Evolutionary conservation across 2,888 invertebrate species (phyloP).

Genomic region (Cheiracanthium punctorium): DNA sequence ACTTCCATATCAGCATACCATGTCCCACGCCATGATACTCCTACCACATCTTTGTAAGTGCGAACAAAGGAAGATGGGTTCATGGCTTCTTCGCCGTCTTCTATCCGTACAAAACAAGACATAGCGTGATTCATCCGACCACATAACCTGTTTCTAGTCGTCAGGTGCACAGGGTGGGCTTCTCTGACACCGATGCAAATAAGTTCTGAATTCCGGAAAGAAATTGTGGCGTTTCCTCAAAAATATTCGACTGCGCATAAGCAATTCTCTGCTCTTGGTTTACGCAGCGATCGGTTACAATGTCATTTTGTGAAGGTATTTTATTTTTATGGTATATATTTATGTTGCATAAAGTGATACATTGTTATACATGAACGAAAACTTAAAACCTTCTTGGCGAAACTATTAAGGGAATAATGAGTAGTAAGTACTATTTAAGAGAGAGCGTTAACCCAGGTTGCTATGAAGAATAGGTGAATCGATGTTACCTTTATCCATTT

Average conservation of each 20-base stretch:
- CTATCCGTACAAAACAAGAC: neutral
- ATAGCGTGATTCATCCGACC: neutral
- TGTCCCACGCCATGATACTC: neutral
- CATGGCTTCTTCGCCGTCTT: neutral
- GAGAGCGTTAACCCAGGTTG: too few relatives aligned
- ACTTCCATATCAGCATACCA: neutral
- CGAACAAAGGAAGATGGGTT: neutral
- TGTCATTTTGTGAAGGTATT: too few relatives aligned
- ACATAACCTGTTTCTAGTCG: neutral
- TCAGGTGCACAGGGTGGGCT: neutral
- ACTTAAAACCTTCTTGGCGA: too few relatives aligned
- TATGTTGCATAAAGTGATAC: too few relatives aligned
- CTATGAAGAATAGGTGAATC: too few relatives aligned
- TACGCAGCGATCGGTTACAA: neutral
- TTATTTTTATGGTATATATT: too few relatives aligned
- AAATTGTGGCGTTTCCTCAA: neutral
- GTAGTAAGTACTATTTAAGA: too few relatives aligned
- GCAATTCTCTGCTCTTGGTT: neutral
- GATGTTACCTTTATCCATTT: too few relatives aligned
- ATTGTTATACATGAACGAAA: too few relatives aligned
- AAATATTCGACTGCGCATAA: neutral
- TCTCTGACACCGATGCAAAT: neutral
- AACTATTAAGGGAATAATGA: too few relatives aligned
- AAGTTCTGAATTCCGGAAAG: neutral
- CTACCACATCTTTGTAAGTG: neutral